Base-by-base conservation (phyloP, 2,797 vertebrate genomes). In the Scleropages formosus region DNA sequence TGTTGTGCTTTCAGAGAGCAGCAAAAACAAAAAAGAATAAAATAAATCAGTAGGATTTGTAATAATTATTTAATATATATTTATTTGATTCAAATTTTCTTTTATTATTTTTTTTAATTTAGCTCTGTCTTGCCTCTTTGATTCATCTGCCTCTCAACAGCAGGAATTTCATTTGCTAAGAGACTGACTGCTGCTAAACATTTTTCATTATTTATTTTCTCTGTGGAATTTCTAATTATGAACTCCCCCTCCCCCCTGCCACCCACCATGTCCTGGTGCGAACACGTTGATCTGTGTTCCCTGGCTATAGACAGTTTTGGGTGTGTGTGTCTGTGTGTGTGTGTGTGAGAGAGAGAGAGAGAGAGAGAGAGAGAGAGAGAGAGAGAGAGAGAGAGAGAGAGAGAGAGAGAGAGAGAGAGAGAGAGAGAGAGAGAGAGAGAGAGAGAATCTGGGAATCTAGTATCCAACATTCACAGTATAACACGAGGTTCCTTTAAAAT, bases 271-370 rank as follows among this genome's bases (percentile, higher is more conserved):
- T 61, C 22, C 53, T 60, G 65, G 60, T 49, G 18, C 24, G 24
- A 53, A 53, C 63, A 24, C 63, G 44, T 71, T 39, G 58, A 88
- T 84, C 78, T 64, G 80, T 76, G 76, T 85, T 77, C 81, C 81
- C 80, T 69, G 80, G 79, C 79, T 80, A 78, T 74, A 81, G n/a
- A 66, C 78, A 82, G 84, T 81, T 88, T 85, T 83, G 80, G 83
- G 79, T 80, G 63, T 78, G 64, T 47, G 58, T 84, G 83, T 83
- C 74, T 77, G 84, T 90, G n/a, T n/a, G n/a, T n/a, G n/a, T n/a
- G n/a, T n/a, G n/a, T n/a, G n/a, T n/a, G n/a, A n/a, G n/a, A n/a
- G n/a, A n/a, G n/a, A n/a, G n/a, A n/a, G n/a, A n/a, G n/a, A n/a
- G n/a, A n/a, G n/a, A n/a, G n/a, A n/a, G n/a, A n/a, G n/a, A n/a